phyloP scores from a whole-genome alignment of 2,888 invertebrate species.

The Stictocephala bisonia region DNA sequence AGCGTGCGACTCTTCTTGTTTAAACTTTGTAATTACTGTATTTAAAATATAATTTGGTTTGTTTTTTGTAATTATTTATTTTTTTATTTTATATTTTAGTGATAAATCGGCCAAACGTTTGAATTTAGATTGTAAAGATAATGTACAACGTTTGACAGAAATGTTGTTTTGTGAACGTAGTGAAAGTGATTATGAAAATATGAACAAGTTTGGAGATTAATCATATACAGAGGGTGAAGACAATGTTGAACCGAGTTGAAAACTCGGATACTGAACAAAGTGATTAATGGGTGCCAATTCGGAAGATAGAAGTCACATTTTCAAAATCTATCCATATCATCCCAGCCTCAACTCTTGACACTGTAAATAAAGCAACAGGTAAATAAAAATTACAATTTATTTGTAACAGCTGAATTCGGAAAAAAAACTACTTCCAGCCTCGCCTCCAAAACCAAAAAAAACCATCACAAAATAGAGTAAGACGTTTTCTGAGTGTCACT shows the following conservation, averaged over 20 bases:
- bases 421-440: background rate
- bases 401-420: background rate
- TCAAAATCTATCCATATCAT: background rate
- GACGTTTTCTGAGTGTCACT: constrained; percentile 41
- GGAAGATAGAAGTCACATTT: background rate
- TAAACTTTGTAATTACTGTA: too few relatives aligned
- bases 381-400: background rate
- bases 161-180: background rate
- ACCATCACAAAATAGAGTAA: constrained; percentile 5
- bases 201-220: background rate
- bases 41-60: too few relatives aligned
- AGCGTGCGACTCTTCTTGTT: too few relatives aligned
- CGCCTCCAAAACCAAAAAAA: background rate
- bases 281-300: background rate
- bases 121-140: too few relatives aligned
- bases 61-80: too few relatives aligned
- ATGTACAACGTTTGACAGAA: background rate
- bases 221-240: background rate
- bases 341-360: background rate
- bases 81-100: too few relatives aligned
- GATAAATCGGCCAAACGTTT: too few relatives aligned
- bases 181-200: constrained; percentile 10
- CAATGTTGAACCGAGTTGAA: background rate
- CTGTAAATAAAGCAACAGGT: background rate
- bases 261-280: background rate